These are phyloP conservation scores for Sphaeridia pumilis DNA, from an alignment of 2,888 invertebrate species.

Conservation along the genomic window DNA sequence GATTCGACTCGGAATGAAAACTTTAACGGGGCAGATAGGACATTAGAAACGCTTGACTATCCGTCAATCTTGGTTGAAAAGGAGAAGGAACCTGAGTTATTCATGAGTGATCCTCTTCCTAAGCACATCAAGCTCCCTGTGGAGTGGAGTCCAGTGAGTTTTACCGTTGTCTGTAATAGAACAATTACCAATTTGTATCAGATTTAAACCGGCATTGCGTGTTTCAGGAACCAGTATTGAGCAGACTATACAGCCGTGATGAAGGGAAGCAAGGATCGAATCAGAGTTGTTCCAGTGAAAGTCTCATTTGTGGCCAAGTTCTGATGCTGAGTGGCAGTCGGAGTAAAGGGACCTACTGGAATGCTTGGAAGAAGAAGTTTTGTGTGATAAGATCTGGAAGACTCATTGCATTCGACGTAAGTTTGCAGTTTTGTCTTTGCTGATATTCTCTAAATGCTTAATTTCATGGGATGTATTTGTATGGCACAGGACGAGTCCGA, in stretches of 20 bases:
- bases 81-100: slow-evolving; percentile 8
- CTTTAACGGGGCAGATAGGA: not conserved
- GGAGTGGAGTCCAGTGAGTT: slow-evolving; percentile 34
- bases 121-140: slow-evolving; percentile 34
- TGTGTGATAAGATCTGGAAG: slow-evolving; percentile 38
- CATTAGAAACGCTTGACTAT: slow-evolving; percentile 7
- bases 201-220: not conserved
- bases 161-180: not conserved
- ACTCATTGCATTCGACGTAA: slow-evolving; percentile 32
- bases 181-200: not conserved
- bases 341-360: slow-evolving; percentile 47
- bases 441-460: slow-evolving; percentile 7
- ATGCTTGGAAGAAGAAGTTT: slow-evolving; percentile 48
- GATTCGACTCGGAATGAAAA: not conserved
- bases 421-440: not conserved
- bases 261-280: slow-evolving; percentile 22
- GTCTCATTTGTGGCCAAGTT: slow-evolving; percentile 28
- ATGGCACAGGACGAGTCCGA: slow-evolving; percentile 40
- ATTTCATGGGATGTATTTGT: not conserved
- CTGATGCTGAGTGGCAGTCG: slow-evolving; percentile 37
- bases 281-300: slow-evolving; percentile 10
- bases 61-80: not conserved
- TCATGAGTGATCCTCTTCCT: slow-evolving; percentile 25
- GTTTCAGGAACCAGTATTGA: slow-evolving; percentile 27
- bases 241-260: slow-evolving; percentile 24